Evolutionary conservation across 2,888 invertebrate species (phyloP).

Genomic region (Entomobrya proxima): DNA sequence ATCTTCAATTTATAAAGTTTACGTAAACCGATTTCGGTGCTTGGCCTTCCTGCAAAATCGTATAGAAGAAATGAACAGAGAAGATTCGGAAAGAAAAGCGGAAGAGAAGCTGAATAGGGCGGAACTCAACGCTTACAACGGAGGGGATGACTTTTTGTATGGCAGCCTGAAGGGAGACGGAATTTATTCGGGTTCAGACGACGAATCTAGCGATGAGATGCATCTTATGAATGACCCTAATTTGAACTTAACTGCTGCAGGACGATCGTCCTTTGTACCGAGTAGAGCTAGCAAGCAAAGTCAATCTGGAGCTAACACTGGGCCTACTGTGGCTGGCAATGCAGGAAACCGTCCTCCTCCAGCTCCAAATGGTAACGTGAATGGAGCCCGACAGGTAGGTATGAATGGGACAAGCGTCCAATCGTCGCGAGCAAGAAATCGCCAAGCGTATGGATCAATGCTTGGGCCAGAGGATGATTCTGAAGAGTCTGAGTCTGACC

Average conservation of each 20-base stretch:
- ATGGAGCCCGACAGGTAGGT: neutral
- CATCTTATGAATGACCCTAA: conserved; percentile 42
- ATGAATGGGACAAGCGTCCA: conserved; percentile 38
- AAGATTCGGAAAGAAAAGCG: conserved; percentile 85
- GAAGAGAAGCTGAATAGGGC: conserved; percentile 81
- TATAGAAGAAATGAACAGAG: conserved; percentile 87
- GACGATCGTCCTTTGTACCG: conserved; percentile 39
- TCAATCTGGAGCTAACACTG: neutral
- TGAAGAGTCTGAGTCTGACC: conserved; percentile 73
- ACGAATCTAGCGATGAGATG: conserved; percentile 66
- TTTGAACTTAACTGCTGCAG: conserved; percentile 25
- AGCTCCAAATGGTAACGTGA: neutral
- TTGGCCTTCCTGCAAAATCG: conserved; percentile 92
- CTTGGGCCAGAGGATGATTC: conserved; percentile 72
- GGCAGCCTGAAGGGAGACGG: conserved; percentile 53
- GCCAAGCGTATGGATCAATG: conserved; percentile 73
- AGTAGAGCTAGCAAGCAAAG: conserved; percentile 46
- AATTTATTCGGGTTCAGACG: conserved; percentile 62
- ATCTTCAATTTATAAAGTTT: conserved; percentile 89
- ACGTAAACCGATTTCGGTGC: conserved; percentile 91
- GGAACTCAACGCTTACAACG: conserved; percentile 56
- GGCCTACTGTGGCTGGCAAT: neutral
- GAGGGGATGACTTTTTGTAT: conserved; percentile 57
- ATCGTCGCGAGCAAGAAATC: conserved; percentile 39
- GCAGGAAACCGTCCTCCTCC: conserved; percentile 4